These are phyloP conservation scores for Molanna angustata DNA, from an alignment of 2,888 invertebrate species.

Conservation along the genomic window DNA sequence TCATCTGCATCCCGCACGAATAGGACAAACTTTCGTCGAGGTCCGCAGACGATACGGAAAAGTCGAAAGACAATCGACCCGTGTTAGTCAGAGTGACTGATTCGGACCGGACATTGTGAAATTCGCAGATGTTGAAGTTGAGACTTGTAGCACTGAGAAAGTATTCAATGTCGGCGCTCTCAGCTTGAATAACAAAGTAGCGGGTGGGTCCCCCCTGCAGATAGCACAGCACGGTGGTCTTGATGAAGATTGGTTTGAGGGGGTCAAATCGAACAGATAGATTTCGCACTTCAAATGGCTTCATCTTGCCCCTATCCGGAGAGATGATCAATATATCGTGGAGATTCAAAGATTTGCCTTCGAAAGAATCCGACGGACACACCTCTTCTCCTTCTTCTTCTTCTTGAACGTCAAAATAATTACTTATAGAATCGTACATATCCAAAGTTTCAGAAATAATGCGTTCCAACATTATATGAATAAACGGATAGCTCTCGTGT, in stretches of 20 bases:
- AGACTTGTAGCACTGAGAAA: slow-evolving; percentile 1
- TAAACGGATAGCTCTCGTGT: slow-evolving; percentile 4
- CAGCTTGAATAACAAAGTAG: slow-evolving; percentile 11
- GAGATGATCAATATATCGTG: slow-evolving; percentile 1
- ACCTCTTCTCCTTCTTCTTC: too few species aligned
- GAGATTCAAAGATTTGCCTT: background rate
- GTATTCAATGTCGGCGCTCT: slow-evolving; percentile 15
- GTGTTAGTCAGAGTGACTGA: slow-evolving; percentile 10
- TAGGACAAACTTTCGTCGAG: background rate
- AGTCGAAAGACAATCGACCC: slow-evolving; percentile 16
- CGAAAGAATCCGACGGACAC: too few species aligned
- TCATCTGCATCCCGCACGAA: background rate
- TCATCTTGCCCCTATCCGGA: slow-evolving; percentile 11
- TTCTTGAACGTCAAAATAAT: background rate
- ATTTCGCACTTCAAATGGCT: slow-evolving; percentile 15
- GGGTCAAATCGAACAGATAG: slow-evolving; percentile 13
- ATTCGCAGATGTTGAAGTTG: slow-evolving; percentile 11
- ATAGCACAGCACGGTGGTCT: slow-evolving; percentile 10
- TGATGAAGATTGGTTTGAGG: slow-evolving; percentile 1
- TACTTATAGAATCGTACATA: slow-evolving; percentile 1
- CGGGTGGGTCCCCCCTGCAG: slow-evolving; percentile 10
- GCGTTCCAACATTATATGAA: background rate
- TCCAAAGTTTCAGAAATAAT: slow-evolving; percentile 8
- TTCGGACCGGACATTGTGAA: slow-evolving; percentile 9
- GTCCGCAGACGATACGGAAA: background rate